phyloP scores from a whole-genome alignment of 2,797 vertebrate genomes.

The Anisognathus igniventris region DNA sequence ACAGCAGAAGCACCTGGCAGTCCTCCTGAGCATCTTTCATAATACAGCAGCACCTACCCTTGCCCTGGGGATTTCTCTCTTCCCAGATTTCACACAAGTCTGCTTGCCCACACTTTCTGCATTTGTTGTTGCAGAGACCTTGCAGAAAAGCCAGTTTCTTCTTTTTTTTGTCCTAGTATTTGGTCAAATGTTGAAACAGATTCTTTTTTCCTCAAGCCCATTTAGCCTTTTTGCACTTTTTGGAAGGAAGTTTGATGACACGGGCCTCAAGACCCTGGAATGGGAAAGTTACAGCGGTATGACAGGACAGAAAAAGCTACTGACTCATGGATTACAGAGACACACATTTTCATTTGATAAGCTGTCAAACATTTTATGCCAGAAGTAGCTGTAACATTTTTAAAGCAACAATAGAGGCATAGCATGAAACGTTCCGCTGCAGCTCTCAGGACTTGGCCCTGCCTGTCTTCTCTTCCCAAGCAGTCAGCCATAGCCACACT shows the following conservation, averaged over 20 bases:
- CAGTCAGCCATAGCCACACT: background rate
- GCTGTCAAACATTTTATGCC: background rate
- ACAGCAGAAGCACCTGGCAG: background rate
- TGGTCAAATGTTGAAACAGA: background rate
- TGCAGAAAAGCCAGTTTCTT: background rate
- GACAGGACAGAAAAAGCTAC: background rate
- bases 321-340: background rate
- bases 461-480: background rate
- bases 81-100: background rate
- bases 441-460: background rate
- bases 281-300: background rate
- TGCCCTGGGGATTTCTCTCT: background rate
- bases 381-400: background rate
- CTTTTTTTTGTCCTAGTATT: background rate
- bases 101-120: background rate
- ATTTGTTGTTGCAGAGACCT: background rate
- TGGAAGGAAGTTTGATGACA: background rate
- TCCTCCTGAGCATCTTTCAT: background rate
- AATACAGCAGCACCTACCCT: background rate
- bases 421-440: background rate
- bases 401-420: background rate
- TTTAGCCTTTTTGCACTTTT: background rate
- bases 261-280: background rate
- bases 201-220: background rate
- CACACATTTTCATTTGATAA: background rate